These are phyloP conservation scores for Nasonia vitripennis DNA, from an alignment of 1,140 invertebrate species.

Conservation along the genomic window DNA sequence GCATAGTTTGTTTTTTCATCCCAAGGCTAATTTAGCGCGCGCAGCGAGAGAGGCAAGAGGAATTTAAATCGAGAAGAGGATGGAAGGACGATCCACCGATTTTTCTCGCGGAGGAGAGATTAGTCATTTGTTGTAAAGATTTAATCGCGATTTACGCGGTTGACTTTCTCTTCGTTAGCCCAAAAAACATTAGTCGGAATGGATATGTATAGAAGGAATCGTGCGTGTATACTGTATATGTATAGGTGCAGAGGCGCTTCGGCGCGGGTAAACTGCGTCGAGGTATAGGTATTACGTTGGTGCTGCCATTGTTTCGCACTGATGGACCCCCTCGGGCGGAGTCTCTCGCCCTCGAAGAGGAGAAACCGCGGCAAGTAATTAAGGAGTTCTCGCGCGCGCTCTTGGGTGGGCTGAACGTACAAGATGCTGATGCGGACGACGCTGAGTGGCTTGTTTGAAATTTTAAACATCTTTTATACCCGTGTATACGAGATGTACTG, in stretches of 20 bases:
- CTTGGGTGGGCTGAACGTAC: too few species aligned
- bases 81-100: slow-evolving; percentile 4
- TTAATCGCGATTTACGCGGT: too few species aligned
- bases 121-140: neutral
- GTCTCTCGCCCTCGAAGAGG: neutral
- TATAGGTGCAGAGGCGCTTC: neutral
- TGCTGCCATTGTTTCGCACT: neutral
- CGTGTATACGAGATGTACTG: neutral
- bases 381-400: neutral
- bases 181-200: too few species aligned
- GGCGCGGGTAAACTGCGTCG: neutral
- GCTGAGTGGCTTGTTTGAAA: neutral
- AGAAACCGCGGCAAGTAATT: neutral
- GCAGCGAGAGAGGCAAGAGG: neutral
- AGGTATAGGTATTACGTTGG: neutral
- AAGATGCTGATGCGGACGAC: neutral
- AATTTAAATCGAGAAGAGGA: slow-evolving; percentile 41
- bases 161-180: neutral
- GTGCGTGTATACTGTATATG: neutral
- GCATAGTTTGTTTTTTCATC: neutral
- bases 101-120: neutral
- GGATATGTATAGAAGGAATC: neutral
- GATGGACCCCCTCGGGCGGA: neutral
- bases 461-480: neutral
- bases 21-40: slow-evolving; percentile 1